A percentile compares a stretch with the other conserved stretches of the same genome.
These are phyloP conservation scores for Oncorhynchus keta DNA, from an alignment of 2,113 vertebrate species.

Conservation along the genomic window DNA sequence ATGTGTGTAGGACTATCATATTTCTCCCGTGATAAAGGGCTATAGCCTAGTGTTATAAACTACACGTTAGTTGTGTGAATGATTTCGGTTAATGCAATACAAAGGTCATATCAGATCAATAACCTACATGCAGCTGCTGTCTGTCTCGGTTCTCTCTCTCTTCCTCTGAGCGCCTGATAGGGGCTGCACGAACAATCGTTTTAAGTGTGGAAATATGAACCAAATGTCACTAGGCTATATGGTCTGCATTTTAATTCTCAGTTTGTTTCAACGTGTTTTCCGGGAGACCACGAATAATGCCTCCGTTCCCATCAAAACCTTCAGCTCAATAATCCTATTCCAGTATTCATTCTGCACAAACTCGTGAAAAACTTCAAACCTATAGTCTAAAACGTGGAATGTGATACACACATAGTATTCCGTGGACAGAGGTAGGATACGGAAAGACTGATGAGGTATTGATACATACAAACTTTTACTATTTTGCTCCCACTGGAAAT, in stretches of 20 bases:
- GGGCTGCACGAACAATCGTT: background rate
- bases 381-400: background rate
- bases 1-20: too few relatives aligned
- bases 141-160: background rate
- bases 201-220: conserved; percentile 30
- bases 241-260: background rate
- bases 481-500: background rate
- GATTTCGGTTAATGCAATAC: conserved; percentile 49
- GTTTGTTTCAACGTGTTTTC: too few relatives aligned
- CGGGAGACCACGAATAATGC: background rate
- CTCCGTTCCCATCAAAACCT: conserved; percentile 16
- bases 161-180: background rate
- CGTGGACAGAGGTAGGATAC: background rate
- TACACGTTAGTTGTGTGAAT: conserved; percentile 29
- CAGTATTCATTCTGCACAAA: too few relatives aligned
- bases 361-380: too few relatives aligned
- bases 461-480: conserved; percentile 29
- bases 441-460: too few relatives aligned
- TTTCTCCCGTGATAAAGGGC: too few relatives aligned
- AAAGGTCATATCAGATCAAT: conserved; percentile 41
- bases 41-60: too few relatives aligned
- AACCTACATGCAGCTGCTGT: conserved; percentile 2
- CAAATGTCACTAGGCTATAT: background rate
- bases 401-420: background rate
- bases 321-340: background rate